phyloP scores from a whole-genome alignment of 2,797 vertebrate species.

The Scolopax bukidnonensis region DNA sequence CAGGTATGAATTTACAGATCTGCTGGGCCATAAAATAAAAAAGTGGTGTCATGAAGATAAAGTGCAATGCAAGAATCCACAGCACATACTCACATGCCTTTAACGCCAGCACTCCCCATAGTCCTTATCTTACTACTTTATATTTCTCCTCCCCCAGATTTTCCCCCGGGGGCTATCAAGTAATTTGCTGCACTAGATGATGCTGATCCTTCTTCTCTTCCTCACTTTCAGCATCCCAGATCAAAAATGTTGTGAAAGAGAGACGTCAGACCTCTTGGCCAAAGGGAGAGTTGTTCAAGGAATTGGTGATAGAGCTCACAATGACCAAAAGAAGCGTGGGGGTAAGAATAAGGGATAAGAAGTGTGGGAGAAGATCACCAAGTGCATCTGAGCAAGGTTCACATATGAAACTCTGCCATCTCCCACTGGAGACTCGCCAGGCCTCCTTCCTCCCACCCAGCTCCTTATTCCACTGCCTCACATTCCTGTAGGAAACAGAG shows the following conservation, averaged over 20 bases:
- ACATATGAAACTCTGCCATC: rapidly evolving
- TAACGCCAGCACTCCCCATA: neutral
- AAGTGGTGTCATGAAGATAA: neutral
- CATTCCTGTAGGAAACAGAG: rapidly evolving
- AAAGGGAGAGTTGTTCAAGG: neutral
- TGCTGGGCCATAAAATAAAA: neutral
- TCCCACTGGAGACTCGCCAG: neutral
- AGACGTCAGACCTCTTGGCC: neutral
- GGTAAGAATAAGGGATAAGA: neutral
- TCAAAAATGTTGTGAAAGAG: neutral
- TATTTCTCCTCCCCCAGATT: neutral
- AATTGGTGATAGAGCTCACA: neutral
- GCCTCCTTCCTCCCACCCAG: neutral
- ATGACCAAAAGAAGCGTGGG: neutral
- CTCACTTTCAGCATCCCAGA: neutral
- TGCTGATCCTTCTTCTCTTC: neutral
- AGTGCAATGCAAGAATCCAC: neutral
- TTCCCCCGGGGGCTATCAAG: neutral
- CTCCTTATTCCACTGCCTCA: neutral
- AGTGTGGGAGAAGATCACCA: rapidly evolving
- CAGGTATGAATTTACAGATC: neutral
- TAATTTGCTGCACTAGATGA: neutral
- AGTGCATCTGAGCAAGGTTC: neutral
- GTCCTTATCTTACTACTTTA: neutral
- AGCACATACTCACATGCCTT: neutral